A percentile compares a stretch with the other conserved stretches of the same genome.
These are phyloP conservation scores for Cosmia pyralina DNA, from an alignment of 2,888 invertebrate species.

Conservation along the genomic window DNA sequence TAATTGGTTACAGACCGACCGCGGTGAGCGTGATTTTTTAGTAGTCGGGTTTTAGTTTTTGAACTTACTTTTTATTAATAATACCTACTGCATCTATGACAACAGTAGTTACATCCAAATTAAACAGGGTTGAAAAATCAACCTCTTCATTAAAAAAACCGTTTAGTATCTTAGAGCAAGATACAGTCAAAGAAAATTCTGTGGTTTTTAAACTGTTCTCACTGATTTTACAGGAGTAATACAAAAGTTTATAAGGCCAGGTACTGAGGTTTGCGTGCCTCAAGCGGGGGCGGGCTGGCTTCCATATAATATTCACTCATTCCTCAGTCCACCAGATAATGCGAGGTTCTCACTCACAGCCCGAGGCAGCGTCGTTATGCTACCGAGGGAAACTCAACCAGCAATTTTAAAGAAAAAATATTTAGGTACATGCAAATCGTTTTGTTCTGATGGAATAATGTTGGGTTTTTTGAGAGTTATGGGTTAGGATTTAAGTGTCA, in stretches of 20 bases:
- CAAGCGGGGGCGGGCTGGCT: conserved; percentile 70
- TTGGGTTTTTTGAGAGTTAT: conserved; percentile 33
- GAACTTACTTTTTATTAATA: no score
- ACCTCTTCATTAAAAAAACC: neutral
- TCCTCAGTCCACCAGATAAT: conserved; percentile 29
- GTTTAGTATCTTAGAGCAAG: neutral
- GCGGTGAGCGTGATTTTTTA: no score
- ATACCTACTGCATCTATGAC: neutral
- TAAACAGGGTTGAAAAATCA: neutral
- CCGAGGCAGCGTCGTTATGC: conserved; percentile 54
- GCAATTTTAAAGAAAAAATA: conserved; percentile 39
- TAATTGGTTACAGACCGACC: no score
- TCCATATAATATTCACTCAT: conserved; percentile 57
- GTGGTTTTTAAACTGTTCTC: neutral
- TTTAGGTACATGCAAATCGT: conserved; percentile 42
- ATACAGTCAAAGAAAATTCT: neutral
- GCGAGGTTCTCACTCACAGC: conserved; percentile 27
- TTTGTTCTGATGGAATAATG: conserved; percentile 41
- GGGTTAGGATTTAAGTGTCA: neutral
- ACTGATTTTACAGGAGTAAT: neutral
- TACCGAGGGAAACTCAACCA: conserved; percentile 53
- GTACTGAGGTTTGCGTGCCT: conserved; percentile 69
- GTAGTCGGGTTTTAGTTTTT: no score
- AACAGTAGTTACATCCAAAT: neutral
- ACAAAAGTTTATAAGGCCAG: conserved; percentile 56